Evolutionary conservation across 1,140 invertebrate species (phyloP), one percentile per base, ranked within the genome.

Genomic region (Dendrolimus kikuchii): DNA sequence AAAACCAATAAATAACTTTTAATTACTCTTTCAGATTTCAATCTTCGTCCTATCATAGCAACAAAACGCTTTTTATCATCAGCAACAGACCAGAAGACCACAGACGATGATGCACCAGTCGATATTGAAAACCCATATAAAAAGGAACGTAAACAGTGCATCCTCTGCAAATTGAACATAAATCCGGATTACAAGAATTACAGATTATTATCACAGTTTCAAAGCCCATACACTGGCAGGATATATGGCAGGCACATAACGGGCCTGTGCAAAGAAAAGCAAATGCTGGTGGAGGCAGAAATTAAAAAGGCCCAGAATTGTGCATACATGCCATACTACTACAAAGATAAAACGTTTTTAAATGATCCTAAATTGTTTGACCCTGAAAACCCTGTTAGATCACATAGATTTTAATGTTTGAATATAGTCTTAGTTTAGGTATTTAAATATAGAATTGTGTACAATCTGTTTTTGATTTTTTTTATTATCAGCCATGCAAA

Each of bases 231-330:
- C 68, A 99, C 97, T 7, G 97, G 98, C 6, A 89, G 91, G 63
- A 91, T 98, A 53, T 99, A 99, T 85, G 95, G 95, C 0, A 89
- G 93, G 61, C 94, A 99, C 68, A 95, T 99, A 51, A 99, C 98
- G 39, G 95, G 95, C 5, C 84, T 97, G 4, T 98, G 96, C 74
- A 90, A 91, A 74, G 63, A 77, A 5, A 94, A 96, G 69, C 95
- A 98, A 64, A 80, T 89, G 46, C 73, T 83, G 57, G 89, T 97
- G 0, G 91, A 93, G 74, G 68, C 65, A 3, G 93, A 95, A 82
- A 93, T 96, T 44, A 59, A 59, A 0, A 94, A 93, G 71, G 92
- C 95, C 8, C 92, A 92, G 72, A 85, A 81, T 68, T 90, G 91
- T 69, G 93, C 93, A 74, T 90, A 93, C 37, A 96, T 98, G 94